Percentiles rank a stretch among this genome's conserved stretches.
Evolutionary conservation across 1,140 invertebrate species (phyloP).

Genomic region (Lanistes nyassanus): DNA sequence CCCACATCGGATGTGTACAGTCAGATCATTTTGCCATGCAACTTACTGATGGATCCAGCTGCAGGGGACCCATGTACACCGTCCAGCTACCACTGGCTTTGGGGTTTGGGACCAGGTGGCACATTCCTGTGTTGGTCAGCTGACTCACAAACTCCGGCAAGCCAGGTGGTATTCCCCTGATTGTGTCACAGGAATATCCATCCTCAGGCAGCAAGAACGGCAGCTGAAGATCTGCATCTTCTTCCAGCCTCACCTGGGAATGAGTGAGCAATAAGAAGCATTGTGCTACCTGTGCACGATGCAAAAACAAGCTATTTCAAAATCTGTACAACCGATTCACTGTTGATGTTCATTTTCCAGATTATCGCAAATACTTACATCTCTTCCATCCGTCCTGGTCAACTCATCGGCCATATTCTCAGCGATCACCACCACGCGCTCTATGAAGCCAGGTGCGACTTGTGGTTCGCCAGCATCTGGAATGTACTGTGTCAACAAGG

Average conservation of each 20-base stretch:
- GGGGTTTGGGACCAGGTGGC: slow-evolving; percentile 87
- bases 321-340: neutral
- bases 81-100: slow-evolving; percentile 93
- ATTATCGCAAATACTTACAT: slow-evolving; percentile 59
- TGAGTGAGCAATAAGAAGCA: neutral
- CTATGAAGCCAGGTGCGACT: slow-evolving; percentile 64
- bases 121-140: slow-evolving; percentile 81
- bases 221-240: slow-evolving; percentile 88
- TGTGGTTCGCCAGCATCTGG: slow-evolving; percentile 75
- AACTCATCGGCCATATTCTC: slow-evolving; percentile 93
- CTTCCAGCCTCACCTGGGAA: slow-evolving; percentile 73
- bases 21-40: neutral
- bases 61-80: slow-evolving; percentile 81
- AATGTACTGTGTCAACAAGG: slow-evolving; percentile 84
- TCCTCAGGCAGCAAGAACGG: slow-evolving; percentile 95
- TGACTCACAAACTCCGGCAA: slow-evolving; percentile 91
- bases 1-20: too few species aligned
- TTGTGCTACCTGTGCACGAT: neutral
- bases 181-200: slow-evolving; percentile 97
- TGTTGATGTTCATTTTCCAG: neutral
- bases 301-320: neutral
- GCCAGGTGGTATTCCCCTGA: slow-evolving; percentile 86
- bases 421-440: slow-evolving; percentile 77
- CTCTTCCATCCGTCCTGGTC: slow-evolving; percentile 87
- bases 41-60: slow-evolving; percentile 43